Evolutionary conservation across 2,113 vertebrate genomes (phyloP).

Genomic region (Archocentrus centrarchus): DNA sequence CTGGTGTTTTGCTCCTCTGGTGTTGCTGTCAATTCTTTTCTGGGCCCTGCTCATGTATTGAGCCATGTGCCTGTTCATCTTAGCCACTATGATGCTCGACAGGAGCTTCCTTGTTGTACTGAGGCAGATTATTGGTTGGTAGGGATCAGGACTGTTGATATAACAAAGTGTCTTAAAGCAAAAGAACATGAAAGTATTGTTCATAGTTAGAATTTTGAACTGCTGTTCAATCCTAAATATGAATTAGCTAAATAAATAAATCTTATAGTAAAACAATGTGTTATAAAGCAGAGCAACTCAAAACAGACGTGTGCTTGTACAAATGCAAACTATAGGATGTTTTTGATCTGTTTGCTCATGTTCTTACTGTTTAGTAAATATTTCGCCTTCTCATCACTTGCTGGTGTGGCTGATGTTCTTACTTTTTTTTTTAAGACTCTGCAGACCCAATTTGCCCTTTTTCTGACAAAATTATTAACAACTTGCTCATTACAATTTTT

Average conservation of each 20-base stretch:
- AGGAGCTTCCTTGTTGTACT: too few relatives aligned
- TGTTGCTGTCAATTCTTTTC: too few relatives aligned
- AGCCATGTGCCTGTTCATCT: too few relatives aligned
- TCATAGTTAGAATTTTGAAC: neutral
- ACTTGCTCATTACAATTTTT: neutral
- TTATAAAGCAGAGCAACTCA: neutral
- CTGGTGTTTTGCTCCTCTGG: too few relatives aligned
- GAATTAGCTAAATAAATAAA: too few relatives aligned
- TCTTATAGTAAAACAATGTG: neutral
- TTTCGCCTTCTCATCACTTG: too few relatives aligned
- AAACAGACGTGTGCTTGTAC: neutral
- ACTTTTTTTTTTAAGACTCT: neutral
- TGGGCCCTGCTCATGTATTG: too few relatives aligned
- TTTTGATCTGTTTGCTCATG: neutral
- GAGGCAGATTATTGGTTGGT: too few relatives aligned
- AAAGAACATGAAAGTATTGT: neutral
- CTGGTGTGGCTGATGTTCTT: rapidly evolving
- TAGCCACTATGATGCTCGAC: too few relatives aligned
- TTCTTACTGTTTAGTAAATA: neutral
- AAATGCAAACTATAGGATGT: neutral
- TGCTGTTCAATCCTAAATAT: too few relatives aligned
- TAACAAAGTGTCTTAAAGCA: neutral
- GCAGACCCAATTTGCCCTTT: neutral
- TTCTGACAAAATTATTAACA: neutral
- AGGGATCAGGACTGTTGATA: neutral